Evolutionary conservation across 2,888 invertebrate species (phyloP).

Genomic region (Shargacucullia verbasci): DNA sequence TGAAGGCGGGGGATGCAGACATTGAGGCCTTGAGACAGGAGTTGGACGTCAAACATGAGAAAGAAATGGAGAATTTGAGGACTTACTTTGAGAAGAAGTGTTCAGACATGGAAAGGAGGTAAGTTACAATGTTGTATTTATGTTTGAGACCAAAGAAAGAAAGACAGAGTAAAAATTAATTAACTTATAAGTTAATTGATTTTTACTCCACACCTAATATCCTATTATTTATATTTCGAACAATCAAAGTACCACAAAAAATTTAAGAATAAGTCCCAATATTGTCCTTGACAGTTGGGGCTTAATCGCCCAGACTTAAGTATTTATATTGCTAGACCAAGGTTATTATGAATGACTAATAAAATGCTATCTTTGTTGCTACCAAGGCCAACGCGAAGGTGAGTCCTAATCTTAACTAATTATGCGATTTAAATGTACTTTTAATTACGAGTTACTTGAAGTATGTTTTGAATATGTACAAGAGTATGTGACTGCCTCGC

Average conservation of each 20-base stretch:
- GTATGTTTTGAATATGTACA: background rate
- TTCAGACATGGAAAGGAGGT: slow-evolving; percentile 94
- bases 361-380: slow-evolving; percentile 62
- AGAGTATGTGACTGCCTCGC: no score
- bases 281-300: slow-evolving; percentile 15
- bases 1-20: slow-evolving; percentile 89
- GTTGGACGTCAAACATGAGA: slow-evolving; percentile 91
- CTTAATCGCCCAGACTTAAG: slow-evolving; percentile 10
- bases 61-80: slow-evolving; percentile 94
- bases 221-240: no score
- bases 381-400: slow-evolving; percentile 70
- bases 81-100: slow-evolving; percentile 95
- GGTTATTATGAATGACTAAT: slow-evolving; percentile 42
- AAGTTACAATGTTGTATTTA: slow-evolving; percentile 57
- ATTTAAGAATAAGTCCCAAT: background rate
- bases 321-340: slow-evolving; percentile 35
- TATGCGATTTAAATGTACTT: slow-evolving; percentile 1
- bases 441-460: background rate
- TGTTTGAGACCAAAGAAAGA: no score
- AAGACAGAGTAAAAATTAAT: no score
- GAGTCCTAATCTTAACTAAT: slow-evolving; percentile 52
- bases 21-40: slow-evolving; percentile 89
- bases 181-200: no score
- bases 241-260: slow-evolving; percentile 1
- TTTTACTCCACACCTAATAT: no score